Percentiles rank a stretch among this genome's conserved stretches.
Evolutionary conservation across 2,113 vertebrate species (phyloP).

Genomic region (Loxodonta africana): DNA sequence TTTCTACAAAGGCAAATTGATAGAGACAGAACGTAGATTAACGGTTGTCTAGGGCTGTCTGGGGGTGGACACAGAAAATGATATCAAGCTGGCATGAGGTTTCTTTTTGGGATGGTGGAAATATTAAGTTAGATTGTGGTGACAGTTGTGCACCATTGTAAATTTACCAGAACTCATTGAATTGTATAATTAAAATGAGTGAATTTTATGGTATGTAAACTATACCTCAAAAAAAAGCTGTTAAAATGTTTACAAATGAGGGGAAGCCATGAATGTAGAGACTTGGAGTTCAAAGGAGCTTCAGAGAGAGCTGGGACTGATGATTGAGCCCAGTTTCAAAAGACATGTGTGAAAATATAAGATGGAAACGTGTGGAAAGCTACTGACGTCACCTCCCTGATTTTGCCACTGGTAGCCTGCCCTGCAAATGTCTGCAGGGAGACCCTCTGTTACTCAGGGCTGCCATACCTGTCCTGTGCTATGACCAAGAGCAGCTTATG

Average conservation of each 20-base stretch:
- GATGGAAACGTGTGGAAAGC: neutral
- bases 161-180: neutral
- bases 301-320: neutral
- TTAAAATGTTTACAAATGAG: neutral
- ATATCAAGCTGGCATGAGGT: neutral
- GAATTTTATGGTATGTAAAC: neutral
- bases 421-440: neutral
- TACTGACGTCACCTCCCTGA: neutral
- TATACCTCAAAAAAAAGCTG: neutral
- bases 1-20: neutral
- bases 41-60: neutral
- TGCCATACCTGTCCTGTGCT: neutral
- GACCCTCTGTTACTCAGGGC: neutral
- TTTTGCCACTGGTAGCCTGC: neutral
- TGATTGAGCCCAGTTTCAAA: neutral
- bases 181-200: neutral
- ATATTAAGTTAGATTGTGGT: neutral
- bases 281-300: neutral
- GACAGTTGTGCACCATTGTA: neutral
- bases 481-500: constrained; percentile 12
- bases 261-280: neutral
- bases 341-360: neutral
- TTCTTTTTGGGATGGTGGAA: neutral
- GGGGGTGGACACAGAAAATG: neutral
- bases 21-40: neutral